Percentiles rank a stretch among this genome's conserved stretches.
Conservation (phyloP, 2,113 vertebrate species). For the Ellobius talpinus region DNA sequence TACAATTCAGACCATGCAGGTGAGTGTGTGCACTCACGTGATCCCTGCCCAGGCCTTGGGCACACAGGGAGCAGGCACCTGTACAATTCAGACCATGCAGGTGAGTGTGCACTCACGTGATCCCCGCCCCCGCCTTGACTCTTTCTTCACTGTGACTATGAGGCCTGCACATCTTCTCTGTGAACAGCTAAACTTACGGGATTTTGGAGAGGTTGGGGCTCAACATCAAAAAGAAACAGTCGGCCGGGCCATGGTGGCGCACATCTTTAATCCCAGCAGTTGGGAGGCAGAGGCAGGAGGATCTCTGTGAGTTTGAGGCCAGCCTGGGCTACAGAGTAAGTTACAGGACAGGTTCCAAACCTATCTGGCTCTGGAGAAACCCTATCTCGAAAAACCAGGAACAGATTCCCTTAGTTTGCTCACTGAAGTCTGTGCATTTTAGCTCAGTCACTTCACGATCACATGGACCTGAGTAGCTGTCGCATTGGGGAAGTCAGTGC, state of each 20-base stretch:
- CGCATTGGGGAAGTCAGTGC: not conserved
- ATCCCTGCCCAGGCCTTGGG: not conserved
- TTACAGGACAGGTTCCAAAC: not conserved
- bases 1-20: not conserved
- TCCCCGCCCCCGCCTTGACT: not conserved
- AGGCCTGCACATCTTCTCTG: not conserved
- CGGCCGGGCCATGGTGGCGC: fast-evolving
- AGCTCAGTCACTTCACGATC: not conserved
- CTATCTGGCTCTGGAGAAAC: too few species aligned
- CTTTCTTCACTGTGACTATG: not conserved
- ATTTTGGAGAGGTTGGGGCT: not conserved
- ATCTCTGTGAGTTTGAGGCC: not conserved
- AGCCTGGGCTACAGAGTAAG: not conserved
- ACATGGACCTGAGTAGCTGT: not conserved
- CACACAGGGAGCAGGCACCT: not conserved
- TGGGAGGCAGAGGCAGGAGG: not conserved
- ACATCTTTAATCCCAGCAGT: not conserved
- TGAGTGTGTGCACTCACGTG: not conserved
- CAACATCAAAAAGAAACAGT: not conserved
- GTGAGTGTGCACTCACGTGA: not conserved
- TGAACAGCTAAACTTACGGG: not conserved
- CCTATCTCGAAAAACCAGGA: too few species aligned
- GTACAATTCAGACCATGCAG: not conserved
- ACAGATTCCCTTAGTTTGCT: not conserved
- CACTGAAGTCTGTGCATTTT: not conserved